A percentile compares a stretch with the other conserved stretches of the same genome.
These are phyloP conservation scores for Apis dorsata DNA, from an alignment of 1,140 invertebrate species.

Conservation along the genomic window DNA sequence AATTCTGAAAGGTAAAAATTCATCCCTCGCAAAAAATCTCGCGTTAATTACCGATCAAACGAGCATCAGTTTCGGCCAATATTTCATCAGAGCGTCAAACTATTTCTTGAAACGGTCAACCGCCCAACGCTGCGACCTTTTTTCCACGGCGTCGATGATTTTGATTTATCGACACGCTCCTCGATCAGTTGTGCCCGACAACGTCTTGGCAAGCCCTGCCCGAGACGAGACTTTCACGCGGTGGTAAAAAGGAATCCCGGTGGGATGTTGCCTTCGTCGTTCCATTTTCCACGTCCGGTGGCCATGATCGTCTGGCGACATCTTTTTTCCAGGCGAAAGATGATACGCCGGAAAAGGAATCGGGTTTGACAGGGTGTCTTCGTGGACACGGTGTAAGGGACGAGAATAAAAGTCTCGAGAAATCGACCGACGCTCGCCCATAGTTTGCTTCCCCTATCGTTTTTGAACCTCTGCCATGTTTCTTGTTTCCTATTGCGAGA, in stretches of 20 bases:
- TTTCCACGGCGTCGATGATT: neutral
- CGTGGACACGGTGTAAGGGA: neutral
- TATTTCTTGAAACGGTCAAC: no score
- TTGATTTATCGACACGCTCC: slow-evolving; percentile 47
- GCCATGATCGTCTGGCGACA: slow-evolving; percentile 31
- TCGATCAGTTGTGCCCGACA: slow-evolving; percentile 39
- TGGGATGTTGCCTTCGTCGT: slow-evolving; percentile 24
- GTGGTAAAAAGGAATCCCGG: slow-evolving; percentile 34
- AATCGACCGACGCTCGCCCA: neutral
- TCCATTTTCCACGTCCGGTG: slow-evolving; percentile 47
- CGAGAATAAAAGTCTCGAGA: neutral
- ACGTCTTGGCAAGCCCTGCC: slow-evolving; percentile 12
- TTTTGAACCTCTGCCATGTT: neutral
- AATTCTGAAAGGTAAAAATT: neutral
- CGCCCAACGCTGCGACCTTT: neutral
- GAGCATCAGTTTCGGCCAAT: neutral
- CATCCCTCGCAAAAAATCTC: no score
- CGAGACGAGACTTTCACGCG: slow-evolving; percentile 24
- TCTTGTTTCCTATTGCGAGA: neutral
- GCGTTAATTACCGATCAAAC: neutral
- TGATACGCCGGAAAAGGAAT: slow-evolving; percentile 40
- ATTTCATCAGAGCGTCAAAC: neutral
- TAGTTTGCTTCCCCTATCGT: neutral
- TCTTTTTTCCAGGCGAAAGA: slow-evolving; percentile 45
- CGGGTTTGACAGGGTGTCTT: neutral